A percentile compares a stretch with the other conserved stretches of the same genome.
Conservation (phyloP, 2,113 vertebrate genomes). For the Lasiurus borealis region DNA sequence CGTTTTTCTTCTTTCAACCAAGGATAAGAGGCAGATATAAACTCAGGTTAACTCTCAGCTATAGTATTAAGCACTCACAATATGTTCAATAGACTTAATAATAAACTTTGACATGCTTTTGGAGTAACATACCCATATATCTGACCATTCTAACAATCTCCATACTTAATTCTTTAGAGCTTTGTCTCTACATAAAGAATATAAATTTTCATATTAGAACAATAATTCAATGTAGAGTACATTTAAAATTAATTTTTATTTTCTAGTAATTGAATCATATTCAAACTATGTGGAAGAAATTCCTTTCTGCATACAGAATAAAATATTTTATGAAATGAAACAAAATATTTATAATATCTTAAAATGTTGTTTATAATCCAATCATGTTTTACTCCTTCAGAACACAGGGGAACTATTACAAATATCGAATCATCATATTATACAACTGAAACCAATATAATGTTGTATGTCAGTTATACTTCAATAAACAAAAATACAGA, state of each 20-base stretch:
- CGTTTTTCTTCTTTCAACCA: background rate
- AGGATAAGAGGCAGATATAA: background rate
- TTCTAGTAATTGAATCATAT: background rate
- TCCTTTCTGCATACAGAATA: background rate
- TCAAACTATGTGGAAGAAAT: conserved; percentile 28
- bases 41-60: background rate
- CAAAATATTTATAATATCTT: background rate
- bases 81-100: background rate
- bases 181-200: conserved; percentile 47
- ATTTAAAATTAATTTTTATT: conserved; percentile 45
- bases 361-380: conserved; percentile 51
- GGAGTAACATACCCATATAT: background rate
- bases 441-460: background rate
- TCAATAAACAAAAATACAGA: background rate
- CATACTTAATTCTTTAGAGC: background rate
- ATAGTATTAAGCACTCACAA: background rate
- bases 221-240: conserved; percentile 6
- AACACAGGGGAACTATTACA: background rate
- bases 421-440: background rate
- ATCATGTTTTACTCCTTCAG: background rate
- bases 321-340: conserved; percentile 47
- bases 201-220: conserved; percentile 19
- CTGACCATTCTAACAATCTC: conserved; percentile 44
- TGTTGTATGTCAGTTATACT: background rate
- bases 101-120: background rate